Evolutionary conservation across 2,888 invertebrate genomes (phyloP), one percentile per base, ranked within the genome.

Genomic region (Drosophila aldrichi): DNA sequence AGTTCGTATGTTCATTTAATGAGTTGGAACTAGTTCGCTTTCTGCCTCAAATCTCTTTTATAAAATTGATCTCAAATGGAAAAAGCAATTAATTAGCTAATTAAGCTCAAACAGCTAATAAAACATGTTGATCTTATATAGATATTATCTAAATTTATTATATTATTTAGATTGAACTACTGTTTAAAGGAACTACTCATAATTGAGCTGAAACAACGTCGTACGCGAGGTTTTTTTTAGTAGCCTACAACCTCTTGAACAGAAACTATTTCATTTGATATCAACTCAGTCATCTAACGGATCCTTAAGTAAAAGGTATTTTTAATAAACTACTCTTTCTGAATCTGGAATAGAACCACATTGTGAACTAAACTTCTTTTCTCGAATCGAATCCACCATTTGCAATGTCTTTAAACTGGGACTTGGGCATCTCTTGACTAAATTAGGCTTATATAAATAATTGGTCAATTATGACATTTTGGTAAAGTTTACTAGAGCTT

Each of bases 391-490:
- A 22, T 22, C 32, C 51, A 22, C 36, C 36, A 55, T 34, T 54
- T 55, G 48, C 52, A 48, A 29, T 3, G 25, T 55, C 36, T 57
- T 36, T 46, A 70, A 66, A 88, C 88, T 88, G 88, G 79, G 70
- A 57, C 56, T 41, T 29, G 49, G 55, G 56, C 32, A 48, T 77
- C 55, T 59, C 55, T 67, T 51, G 44, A 49, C 41, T 40, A 59
- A 69, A 29, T 51, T 83, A 72, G 3, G 16, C 60, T 73, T 77
- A 74, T 59, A 70, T 72, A 77, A 69, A 64, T 81, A 67, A 64
- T 84, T 89, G 80, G 82, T 82, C 84, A 87, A 70, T 65, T 29
- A 69, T 74, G 56, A 59, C 52, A 56, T 61, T 88, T 85, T 78
- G 87, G 79, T 73, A 46, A 59, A 32, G 41, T 66, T 79, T 34